Percentiles rank a stretch among this genome's conserved stretches.
Conservation (phyloP, 2,797 vertebrate genomes). For the Tokudaia tokunoshimensis region DNA sequence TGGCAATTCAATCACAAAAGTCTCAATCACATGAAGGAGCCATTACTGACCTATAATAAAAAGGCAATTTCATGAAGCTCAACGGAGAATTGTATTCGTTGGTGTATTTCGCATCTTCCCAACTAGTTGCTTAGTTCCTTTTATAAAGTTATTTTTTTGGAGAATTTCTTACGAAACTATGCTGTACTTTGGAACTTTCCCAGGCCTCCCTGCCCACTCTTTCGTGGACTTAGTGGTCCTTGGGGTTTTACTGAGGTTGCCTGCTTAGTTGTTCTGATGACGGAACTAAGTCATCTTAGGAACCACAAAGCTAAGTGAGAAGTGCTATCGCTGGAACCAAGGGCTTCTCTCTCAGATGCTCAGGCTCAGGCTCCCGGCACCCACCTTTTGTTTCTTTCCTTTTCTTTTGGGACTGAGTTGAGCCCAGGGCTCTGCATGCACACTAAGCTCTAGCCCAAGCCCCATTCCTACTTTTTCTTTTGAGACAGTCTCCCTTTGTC, state of each 20-base stretch:
- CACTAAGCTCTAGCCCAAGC: not conserved
- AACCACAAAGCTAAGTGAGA: not conserved
- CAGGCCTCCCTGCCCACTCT: not conserved
- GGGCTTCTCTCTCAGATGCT: not conserved
- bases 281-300: not conserved
- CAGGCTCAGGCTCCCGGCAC: not conserved
- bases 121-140: not conserved
- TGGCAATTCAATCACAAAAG: not conserved
- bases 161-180: not conserved
- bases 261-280: not conserved
- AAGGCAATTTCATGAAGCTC: not conserved
- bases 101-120: not conserved
- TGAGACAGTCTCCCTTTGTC: not conserved
- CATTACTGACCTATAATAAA: conserved; percentile 24
- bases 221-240: not conserved
- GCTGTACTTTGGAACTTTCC: not conserved
- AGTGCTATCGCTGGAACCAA: not conserved
- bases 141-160: not conserved
- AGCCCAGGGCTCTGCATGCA: not conserved
- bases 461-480: not conserved
- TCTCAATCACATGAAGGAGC: not conserved
- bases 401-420: not conserved
- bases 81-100: not conserved
- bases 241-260: not conserved
- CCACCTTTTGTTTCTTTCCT: not conserved